Evolutionary conservation across 2,888 invertebrate species (phyloP), one percentile per base, ranked within the genome.

Genomic region (Dascillus cervinus): DNA sequence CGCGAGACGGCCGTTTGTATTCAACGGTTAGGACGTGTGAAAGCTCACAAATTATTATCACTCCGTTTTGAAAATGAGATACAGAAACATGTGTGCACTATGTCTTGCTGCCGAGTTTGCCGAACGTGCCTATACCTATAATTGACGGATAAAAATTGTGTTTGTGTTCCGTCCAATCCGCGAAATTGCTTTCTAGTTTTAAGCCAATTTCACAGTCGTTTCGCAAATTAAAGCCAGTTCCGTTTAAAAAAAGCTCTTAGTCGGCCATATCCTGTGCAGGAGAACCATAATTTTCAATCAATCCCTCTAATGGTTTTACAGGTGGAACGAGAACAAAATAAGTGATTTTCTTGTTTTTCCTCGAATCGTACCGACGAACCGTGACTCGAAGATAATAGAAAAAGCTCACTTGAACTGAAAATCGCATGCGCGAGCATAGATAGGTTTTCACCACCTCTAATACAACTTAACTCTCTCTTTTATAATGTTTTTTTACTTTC

Each of bases 231-330:
- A n/a, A n/a, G n/a, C n/a, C 14, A 39, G 39, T 39, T 39, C 39
- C 39, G 35, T 22, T 32, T 27, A 13, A 32, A 26, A 29, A 19
- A 29, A 32, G 35, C 39, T 32, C 34, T 38, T 34, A 29, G 32
- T 35, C 33, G 26, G 26, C 32, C 35, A 39, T 35, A 39, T 39
- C 39, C 39, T 34, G 26, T n/a, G n/a, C n/a, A n/a, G n/a, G n/a
- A n/a, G n/a, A n/a, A n/a, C 33, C 20, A 29, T 34, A 34, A 34
- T 34, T 34, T 34, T 34, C 34, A 34, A 34, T 34, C 34, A 34
- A 11, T 12, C 20, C n/a, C n/a, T n/a, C 19, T 20, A 9, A 22
- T 33, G 29, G 24, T 29, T 29, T 25, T 29, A 20, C 25, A 29
- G 20, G 25, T 17, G 20, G 21, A 23, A 15, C 19, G 33, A 22